Conservation (phyloP, 2,113 vertebrate species). For the Chamaea fasciata region DNA sequence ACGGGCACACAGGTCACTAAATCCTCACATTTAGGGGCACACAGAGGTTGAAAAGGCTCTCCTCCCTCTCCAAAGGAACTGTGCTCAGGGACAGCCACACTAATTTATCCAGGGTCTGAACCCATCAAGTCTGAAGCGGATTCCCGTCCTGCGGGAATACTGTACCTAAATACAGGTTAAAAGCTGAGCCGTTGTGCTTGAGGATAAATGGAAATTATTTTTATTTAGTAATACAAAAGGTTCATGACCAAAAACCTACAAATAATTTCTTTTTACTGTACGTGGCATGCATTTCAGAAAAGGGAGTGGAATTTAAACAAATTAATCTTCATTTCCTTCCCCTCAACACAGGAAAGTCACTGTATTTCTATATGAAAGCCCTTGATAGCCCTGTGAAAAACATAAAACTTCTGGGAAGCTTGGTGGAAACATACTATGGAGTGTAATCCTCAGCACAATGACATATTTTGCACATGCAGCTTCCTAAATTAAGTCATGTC, state of each 20-base stretch:
- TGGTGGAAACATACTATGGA: not conserved
- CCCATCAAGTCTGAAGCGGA: not conserved
- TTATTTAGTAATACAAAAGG: not conserved
- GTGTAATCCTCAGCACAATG: not conserved
- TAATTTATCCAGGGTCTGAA: not conserved
- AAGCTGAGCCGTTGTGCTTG: not conserved
- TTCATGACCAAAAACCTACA: not conserved
- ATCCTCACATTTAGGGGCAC: not conserved
- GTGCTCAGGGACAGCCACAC: not conserved
- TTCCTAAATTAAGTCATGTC: not conserved
- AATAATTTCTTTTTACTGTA: not conserved
- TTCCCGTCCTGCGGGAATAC: not conserved
- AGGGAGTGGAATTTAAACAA: not conserved
- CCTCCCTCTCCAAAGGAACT: not conserved
- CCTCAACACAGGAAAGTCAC: not conserved
- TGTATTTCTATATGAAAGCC: not conserved
- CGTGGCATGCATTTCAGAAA: not conserved
- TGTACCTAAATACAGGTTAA: not conserved
- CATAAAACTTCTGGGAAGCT: not conserved
- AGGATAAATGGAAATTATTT: not conserved
- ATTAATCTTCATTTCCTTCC: not conserved
- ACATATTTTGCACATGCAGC: not conserved
- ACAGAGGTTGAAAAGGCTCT: not conserved
- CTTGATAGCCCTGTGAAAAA: not conserved
- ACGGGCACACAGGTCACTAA: conserved; percentile 39